phyloP scores from a whole-genome alignment of 2,888 invertebrate species.

The Tricholauxania praeusta region DNA sequence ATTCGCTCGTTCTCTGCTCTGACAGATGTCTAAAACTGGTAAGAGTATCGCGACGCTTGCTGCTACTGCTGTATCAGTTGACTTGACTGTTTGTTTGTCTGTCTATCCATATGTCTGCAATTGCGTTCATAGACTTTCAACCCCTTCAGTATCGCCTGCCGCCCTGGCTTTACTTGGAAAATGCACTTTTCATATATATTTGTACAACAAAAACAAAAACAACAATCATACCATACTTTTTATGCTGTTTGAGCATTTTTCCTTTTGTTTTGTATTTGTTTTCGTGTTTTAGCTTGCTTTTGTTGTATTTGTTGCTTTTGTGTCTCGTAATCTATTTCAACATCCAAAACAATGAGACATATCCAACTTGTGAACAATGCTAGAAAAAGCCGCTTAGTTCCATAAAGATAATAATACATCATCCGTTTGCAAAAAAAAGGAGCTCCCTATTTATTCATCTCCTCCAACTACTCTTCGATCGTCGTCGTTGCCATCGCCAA shows the following conservation, averaged over 20 bases:
- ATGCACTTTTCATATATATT: not conserved
- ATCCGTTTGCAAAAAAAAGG: slow-evolving; percentile 41
- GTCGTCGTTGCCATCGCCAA: not conserved
- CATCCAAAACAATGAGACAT: slow-evolving; percentile 41
- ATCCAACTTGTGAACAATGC: slow-evolving; percentile 57
- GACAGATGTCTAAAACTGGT: not conserved
- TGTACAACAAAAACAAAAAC: no score
- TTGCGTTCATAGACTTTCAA: slow-evolving; percentile 29
- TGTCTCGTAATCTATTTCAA: slow-evolving; percentile 40
- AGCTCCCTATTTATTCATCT: slow-evolving; percentile 39
- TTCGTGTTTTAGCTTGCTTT: slow-evolving; percentile 45
- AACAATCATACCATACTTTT: no score
- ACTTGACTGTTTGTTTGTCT: slow-evolving; percentile 4
- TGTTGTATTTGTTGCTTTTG: slow-evolving; percentile 26
- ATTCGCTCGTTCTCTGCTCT: slow-evolving; percentile 10
- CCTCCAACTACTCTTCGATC: slow-evolving; percentile 30
- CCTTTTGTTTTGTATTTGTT: slow-evolving; percentile 38
- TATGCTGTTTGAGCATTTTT: not conserved
- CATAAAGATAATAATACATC: slow-evolving; percentile 64
- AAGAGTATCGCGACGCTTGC: slow-evolving; percentile 1
- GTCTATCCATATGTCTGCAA: slow-evolving; percentile 10
- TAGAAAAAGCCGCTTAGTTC: slow-evolving; percentile 63
- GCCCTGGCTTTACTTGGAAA: not conserved
- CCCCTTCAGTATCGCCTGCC: slow-evolving; percentile 8
- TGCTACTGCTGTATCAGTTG: slow-evolving; percentile 1